Evolutionary conservation across 2,888 invertebrate genomes (phyloP).

Genomic region (Eumacrocentrus americanus): DNA sequence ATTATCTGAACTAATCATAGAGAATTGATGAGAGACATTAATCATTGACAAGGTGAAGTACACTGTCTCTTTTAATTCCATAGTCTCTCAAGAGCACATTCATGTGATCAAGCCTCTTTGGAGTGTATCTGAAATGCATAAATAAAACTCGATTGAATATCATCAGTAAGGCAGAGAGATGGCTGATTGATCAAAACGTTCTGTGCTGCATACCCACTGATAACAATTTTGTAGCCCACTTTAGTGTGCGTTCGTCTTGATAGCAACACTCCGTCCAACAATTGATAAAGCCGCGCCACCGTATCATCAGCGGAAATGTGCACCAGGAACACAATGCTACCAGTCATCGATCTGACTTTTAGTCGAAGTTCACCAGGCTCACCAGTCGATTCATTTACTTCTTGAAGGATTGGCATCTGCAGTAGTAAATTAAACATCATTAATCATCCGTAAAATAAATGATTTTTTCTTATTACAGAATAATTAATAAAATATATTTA

Average conservation of each 20-base stretch:
- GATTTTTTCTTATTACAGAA: conserved; percentile 1
- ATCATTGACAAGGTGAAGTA: conserved; percentile 52
- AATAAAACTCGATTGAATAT: not conserved
- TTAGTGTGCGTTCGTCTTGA: conserved; percentile 37
- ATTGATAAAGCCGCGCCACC: conserved; percentile 49
- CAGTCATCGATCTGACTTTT: conserved; percentile 52
- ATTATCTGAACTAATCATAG: not conserved
- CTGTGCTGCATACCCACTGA: conserved; percentile 47
- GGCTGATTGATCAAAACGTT: too few relatives aligned
- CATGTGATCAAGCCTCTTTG: conserved; percentile 46
- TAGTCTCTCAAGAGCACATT: conserved; percentile 44
- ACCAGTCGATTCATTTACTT: conserved; percentile 50
- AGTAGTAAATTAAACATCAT: conserved; percentile 15
- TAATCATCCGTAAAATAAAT: not conserved
- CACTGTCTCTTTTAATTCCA: conserved; percentile 52
- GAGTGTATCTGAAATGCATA: conserved; percentile 43
- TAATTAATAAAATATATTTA: conserved; percentile 22
- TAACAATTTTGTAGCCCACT: conserved; percentile 48
- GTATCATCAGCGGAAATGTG: conserved; percentile 50
- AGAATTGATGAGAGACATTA: conserved; percentile 36
- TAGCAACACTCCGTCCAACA: conserved; percentile 47
- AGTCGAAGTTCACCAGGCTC: conserved; percentile 45
- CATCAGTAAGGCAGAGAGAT: not conserved
- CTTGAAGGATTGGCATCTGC: conserved; percentile 48
- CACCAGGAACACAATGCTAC: conserved; percentile 51